These are phyloP conservation scores for Oophaga sylvatica DNA, from an alignment of 2,797 vertebrate species.

Conservation along the genomic window DNA sequence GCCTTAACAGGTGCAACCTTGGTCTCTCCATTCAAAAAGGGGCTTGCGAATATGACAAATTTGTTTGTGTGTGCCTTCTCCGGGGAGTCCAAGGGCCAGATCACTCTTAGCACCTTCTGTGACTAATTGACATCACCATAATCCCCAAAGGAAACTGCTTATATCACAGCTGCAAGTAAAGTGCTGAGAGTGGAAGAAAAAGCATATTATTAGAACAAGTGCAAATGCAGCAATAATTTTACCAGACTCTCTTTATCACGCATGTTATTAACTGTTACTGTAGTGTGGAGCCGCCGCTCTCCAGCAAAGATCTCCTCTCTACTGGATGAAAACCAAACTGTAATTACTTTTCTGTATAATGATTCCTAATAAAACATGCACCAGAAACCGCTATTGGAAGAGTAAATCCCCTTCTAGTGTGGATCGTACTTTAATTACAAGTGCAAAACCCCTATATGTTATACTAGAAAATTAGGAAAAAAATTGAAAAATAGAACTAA, in stretches of 20 bases:
- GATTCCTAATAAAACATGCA: neutral
- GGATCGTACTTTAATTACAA: neutral
- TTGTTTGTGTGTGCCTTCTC: slow-evolving; percentile 52
- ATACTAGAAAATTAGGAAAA: neutral
- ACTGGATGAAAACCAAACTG: neutral
- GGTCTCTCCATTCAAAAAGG: slow-evolving; percentile 28
- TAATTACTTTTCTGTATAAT: slow-evolving; percentile 9
- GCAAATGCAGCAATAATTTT: slow-evolving; percentile 56
- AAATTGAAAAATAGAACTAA: neutral
- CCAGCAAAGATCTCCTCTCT: neutral
- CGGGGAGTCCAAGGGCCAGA: slow-evolving; percentile 16
- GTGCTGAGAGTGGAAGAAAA: slow-evolving; percentile 50
- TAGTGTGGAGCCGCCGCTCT: neutral
- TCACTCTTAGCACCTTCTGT: slow-evolving; percentile 48
- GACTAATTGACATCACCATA: slow-evolving; percentile 50
- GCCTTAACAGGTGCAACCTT: slow-evolving; percentile 44
- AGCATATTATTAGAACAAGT: slow-evolving; percentile 61
- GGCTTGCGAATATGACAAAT: slow-evolving; percentile 50
- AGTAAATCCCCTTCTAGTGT: neutral
- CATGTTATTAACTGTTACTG: slow-evolving; percentile 48
- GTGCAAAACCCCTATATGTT: neutral
- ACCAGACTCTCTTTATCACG: slow-evolving; percentile 35
- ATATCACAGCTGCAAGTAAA: slow-evolving; percentile 47
- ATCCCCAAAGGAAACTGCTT: slow-evolving; percentile 44
- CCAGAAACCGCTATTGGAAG: neutral